Evolutionary conservation across 2,113 vertebrate species (phyloP).

Genomic region (Nothocercus julius): DNA sequence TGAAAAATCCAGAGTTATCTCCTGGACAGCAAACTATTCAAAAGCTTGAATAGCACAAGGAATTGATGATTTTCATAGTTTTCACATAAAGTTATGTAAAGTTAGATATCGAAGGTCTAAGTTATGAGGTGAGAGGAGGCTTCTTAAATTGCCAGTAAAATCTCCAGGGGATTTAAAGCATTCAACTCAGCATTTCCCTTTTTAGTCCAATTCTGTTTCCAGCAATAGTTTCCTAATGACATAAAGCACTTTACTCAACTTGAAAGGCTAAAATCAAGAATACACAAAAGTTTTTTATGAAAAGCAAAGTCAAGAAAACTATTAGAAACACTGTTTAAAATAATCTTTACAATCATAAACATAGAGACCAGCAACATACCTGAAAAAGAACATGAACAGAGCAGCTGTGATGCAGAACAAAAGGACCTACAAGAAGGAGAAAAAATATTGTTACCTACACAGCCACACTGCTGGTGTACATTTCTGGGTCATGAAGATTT

Average conservation of each 20-base stretch:
- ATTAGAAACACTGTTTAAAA: background rate
- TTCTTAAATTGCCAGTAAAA: background rate
- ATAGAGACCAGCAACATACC: conserved; percentile 73
- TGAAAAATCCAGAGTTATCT: background rate
- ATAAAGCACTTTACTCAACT: background rate
- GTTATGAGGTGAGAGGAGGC: background rate
- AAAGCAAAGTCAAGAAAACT: background rate
- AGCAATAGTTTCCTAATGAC: background rate
- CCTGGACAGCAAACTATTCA: background rate
- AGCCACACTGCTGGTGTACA: background rate
- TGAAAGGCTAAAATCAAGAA: background rate
- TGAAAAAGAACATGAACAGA: conserved; percentile 90
- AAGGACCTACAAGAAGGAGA: conserved; percentile 80
- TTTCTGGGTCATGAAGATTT: background rate
- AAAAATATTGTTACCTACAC: conserved; percentile 39
- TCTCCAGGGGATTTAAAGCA: background rate
- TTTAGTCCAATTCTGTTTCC: background rate
- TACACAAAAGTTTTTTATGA: background rate
- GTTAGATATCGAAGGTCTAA: background rate
- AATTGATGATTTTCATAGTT: background rate
- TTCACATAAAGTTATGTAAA: background rate
- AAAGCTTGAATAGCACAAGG: background rate
- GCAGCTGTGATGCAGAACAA: conserved; percentile 88
- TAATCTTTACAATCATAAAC: background rate
- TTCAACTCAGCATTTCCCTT: background rate